Conservation (phyloP, 2,888 invertebrate species). For the Ennomos quercinarius region DNA sequence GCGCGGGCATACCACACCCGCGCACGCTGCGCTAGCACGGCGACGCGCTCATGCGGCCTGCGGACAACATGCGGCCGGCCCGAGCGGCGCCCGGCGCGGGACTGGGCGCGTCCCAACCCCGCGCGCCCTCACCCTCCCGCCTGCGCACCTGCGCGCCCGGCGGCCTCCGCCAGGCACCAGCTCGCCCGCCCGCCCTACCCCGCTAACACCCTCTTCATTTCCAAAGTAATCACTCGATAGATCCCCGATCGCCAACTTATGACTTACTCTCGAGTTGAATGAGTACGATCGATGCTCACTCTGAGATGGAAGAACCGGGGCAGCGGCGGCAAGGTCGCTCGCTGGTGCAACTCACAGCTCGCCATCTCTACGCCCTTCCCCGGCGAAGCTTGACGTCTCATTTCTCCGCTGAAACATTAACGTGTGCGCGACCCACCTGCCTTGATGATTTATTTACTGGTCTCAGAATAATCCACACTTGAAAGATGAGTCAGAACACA, state of each 20-base stretch:
- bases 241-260: slow-evolving; percentile 39
- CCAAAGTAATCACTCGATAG: slow-evolving; percentile 47
- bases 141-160: slow-evolving; percentile 68
- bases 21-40: slow-evolving; percentile 83
- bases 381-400: slow-evolving; percentile 15
- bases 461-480: not conserved
- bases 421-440: slow-evolving; percentile 5
- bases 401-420: slow-evolving; percentile 14
- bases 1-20: slow-evolving; percentile 85
- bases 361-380: slow-evolving; percentile 22
- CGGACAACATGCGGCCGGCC: slow-evolving; percentile 68
- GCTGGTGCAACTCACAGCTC: slow-evolving; percentile 27
- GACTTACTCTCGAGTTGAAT: slow-evolving; percentile 27
- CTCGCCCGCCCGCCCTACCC: slow-evolving; percentile 11
- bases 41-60: slow-evolving; percentile 79
- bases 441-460: slow-evolving; percentile 4
- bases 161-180: slow-evolving; percentile 38
- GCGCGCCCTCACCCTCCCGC: slow-evolving; percentile 53
- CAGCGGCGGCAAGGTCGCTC: slow-evolving; percentile 43
- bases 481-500: no score
- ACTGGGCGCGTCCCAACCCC: slow-evolving; percentile 56
- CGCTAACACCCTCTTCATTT: slow-evolving; percentile 25
- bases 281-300: slow-evolving; percentile 30
- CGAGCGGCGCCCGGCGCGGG: slow-evolving; percentile 79
- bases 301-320: slow-evolving; percentile 24